Base-by-base conservation (phyloP, 1,140 invertebrate species). In the Neuroterus valhalla region DNA sequence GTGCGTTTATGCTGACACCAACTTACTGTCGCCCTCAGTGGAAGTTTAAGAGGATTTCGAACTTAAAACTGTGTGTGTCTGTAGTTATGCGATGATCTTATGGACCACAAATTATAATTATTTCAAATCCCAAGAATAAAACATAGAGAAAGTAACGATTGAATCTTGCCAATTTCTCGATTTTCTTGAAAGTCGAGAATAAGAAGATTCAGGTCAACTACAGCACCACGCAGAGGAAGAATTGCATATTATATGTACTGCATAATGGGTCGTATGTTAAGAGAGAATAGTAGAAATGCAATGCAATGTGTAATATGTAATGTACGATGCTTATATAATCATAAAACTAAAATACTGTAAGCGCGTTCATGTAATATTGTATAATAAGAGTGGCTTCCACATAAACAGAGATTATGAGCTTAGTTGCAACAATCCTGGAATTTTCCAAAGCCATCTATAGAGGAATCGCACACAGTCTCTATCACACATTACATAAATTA, bases 271-370 rank as follows among this genome's bases (percentile, higher is more conserved):
- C 55, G 23, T 62, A 62, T n/a, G n/a, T 62, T 62, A 62, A 23
- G 55, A 62, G 31, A 62, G 55, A 62, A 62, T 62, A 23, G n/a
- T 31, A 62, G 55, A 62, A 62, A 62, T 23, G 23, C 55, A 62
- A 31, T 14, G 55, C 55, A 62, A 62, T 38, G 23, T n/a, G 6
- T 15, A 5, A 62, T 55, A 10, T 62, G 15, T 31, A 62, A 62
- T 62, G 26, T 62, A 38, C 23, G 19, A 55, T 55, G 19, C 23
- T 55, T 55, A n/a, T 38, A 31, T 62, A 62, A 62, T 62, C 31
- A 26, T 38, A 26, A 31, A 62, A 38, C 55, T 62, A 38, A 31
- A 23, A 62, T 55, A 55, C 26, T 62, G 55, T 31, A 62, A 62
- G 55, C 55, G 23, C 55, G 55, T 26, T 26, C 26, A 62, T 62